Base-by-base conservation (phyloP, 2,888 invertebrate genomes). In the Acrocyrtus sp. region DNA sequence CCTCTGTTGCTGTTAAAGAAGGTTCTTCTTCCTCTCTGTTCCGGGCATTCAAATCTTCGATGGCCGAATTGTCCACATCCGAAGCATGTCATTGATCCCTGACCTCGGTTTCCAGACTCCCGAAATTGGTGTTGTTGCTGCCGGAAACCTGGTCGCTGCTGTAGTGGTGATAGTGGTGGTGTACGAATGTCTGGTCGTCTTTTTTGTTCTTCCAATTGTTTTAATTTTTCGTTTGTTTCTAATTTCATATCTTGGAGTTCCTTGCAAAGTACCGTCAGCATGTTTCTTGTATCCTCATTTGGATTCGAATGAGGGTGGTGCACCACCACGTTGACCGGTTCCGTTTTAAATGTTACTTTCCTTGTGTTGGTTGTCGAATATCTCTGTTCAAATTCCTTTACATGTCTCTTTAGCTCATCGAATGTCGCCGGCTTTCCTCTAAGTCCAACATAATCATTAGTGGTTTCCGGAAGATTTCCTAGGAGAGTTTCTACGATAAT, bases 271-370 rank as follows among this genome's bases (percentile, higher is more conserved):
- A 45, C 10, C 15, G 27, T 58, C 3, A 58, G 4, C 8, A 58
- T 8, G 4, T 24, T 47, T 21, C 6, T 48, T 1, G 41, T n/a
- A 29, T 48, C 21, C 34, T 19, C 19, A 34, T n/a, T 19, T 29
- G 6, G 6, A 10, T 61, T 41, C 3, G 6, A 3, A 12, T 3
- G 8, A 10, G 27, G 29, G 3, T 1, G 1, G n/a, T 2, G 4
- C 1, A 58, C 8, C n/a, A 22, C 15, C 19, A 34, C 19, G 3
- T 34, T 19, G 17, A 22, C 34, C 21, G 34, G 48, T 15, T 48
- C 61, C 5, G 61, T 61, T 48, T 58, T 58, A 19, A 58, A 15
- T 26, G 3, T 17, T 6, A 17, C 6, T 53, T 3, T 27, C n/a
- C 15, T 53, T 47, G 3, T 6, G 3, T 12, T 21, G 61, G 6